These are phyloP conservation scores for Liparis tanakae DNA, from an alignment of 2,797 vertebrate species.

Conservation along the genomic window DNA sequence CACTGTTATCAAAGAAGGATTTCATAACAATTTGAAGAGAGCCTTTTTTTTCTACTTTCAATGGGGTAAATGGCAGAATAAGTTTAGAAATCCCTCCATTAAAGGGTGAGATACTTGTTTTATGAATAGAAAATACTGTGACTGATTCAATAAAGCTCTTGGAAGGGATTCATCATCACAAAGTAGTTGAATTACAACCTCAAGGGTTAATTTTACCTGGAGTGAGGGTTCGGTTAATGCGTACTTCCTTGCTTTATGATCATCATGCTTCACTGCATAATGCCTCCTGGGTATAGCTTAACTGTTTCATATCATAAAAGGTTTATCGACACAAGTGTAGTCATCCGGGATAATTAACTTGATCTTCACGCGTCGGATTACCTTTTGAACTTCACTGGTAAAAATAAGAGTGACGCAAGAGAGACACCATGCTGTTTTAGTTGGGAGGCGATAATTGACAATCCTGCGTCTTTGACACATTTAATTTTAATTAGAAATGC, in stretches of 20 bases:
- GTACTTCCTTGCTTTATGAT: constrained; percentile 21
- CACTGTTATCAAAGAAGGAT: neutral
- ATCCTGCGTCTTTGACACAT: neutral
- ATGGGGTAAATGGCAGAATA: neutral
- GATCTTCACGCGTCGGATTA: constrained; percentile 14
- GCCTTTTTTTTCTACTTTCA: neutral
- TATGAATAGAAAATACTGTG: neutral
- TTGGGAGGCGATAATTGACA: constrained; percentile 12
- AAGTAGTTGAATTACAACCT: constrained; percentile 18
- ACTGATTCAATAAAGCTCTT: constrained; percentile 8
- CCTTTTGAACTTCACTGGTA: constrained; percentile 22
- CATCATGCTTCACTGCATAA: constrained; percentile 24
- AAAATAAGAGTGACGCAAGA: neutral
- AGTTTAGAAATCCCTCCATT: neutral
- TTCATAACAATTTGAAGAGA: neutral
- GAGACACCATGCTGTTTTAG: neutral
- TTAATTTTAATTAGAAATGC: neutral
- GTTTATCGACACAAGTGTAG: constrained; percentile 29
- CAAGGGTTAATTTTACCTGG: constrained; percentile 3
- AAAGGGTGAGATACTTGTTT: constrained; percentile 1
- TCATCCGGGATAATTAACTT: constrained; percentile 35
- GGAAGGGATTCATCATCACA: constrained; percentile 9
- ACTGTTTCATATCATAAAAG: constrained; percentile 26
- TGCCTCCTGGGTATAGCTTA: constrained; percentile 26
- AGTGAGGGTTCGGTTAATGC: constrained; percentile 18